Conservation (phyloP, 2,888 invertebrate genomes). For the Tridacna crocea region DNA sequence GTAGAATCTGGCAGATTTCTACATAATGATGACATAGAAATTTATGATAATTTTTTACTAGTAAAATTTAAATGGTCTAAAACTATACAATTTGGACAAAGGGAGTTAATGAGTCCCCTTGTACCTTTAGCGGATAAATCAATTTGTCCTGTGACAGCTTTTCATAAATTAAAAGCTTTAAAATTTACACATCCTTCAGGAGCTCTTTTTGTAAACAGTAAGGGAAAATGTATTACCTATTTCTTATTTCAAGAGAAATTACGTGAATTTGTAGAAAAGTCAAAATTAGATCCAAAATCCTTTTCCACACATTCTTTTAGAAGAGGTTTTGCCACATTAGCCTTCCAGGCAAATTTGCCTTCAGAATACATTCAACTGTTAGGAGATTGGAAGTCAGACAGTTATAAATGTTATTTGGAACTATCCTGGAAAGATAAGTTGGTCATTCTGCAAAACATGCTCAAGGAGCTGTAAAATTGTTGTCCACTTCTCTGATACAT, state of each 20-base stretch:
- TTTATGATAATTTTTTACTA: slow-evolving; percentile 1
- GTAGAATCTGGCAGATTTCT: slow-evolving; percentile 2
- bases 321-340: background rate
- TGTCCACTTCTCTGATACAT: too few relatives aligned
- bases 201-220: background rate
- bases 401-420: background rate
- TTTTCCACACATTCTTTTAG: background rate
- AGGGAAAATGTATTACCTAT: background rate
- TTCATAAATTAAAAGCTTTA: background rate
- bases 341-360: background rate
- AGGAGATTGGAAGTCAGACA: background rate
- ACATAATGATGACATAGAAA: background rate
- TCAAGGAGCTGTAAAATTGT: too few relatives aligned
- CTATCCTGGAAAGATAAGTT: background rate
- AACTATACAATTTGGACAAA: slow-evolving; percentile 13
- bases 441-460: background rate
- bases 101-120: background rate
- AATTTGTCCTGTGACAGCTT: slow-evolving; percentile 6
- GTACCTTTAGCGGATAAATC: background rate
- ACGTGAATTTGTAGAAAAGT: background rate
- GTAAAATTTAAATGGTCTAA: slow-evolving; percentile 3
- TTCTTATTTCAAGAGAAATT: background rate
- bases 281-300: background rate
- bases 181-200: background rate
- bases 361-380: background rate